phyloP scores from a whole-genome alignment of 2,888 invertebrate genomes.

The Blastobasis lacticolella region DNA sequence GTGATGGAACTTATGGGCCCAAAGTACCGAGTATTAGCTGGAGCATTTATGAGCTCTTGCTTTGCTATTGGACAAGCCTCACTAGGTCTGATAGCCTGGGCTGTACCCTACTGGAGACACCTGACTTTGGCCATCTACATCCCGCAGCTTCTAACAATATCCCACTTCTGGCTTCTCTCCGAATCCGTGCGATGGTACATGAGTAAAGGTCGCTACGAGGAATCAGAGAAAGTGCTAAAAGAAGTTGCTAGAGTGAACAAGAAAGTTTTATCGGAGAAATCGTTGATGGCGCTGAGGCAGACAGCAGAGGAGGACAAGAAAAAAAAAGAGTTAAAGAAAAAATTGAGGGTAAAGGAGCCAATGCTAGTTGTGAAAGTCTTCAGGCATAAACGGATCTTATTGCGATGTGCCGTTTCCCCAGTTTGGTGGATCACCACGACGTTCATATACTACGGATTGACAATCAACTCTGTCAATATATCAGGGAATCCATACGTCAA shows the following conservation, averaged over 20 bases:
- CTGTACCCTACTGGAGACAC: slow-evolving; percentile 78
- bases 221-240: slow-evolving; percentile 76
- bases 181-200: slow-evolving; percentile 85
- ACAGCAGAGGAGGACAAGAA: slow-evolving; percentile 32
- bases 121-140: slow-evolving; percentile 78
- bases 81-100: slow-evolving; percentile 80
- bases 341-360: slow-evolving; percentile 52
- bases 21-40: slow-evolving; percentile 78
- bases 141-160: slow-evolving; percentile 77
- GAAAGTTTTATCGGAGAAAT: slow-evolving; percentile 37
- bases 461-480: slow-evolving; percentile 77
- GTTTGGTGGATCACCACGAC: slow-evolving; percentile 79
- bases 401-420: slow-evolving; percentile 43
- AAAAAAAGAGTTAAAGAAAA: slow-evolving; percentile 20
- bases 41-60: slow-evolving; percentile 78
- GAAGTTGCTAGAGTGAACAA: slow-evolving; percentile 77
- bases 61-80: slow-evolving; percentile 81
- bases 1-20: slow-evolving; percentile 85
- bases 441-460: slow-evolving; percentile 79
- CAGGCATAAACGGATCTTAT: slow-evolving; percentile 34
- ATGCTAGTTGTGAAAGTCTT: slow-evolving; percentile 46
- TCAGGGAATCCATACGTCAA: slow-evolving; percentile 78
- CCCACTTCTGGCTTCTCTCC: slow-evolving; percentile 77
- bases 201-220: slow-evolving; percentile 77
- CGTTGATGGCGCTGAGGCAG: slow-evolving; percentile 30